Conservation (phyloP, 2,113 vertebrate genomes). For the Nothobranchius furzeri region DNA sequence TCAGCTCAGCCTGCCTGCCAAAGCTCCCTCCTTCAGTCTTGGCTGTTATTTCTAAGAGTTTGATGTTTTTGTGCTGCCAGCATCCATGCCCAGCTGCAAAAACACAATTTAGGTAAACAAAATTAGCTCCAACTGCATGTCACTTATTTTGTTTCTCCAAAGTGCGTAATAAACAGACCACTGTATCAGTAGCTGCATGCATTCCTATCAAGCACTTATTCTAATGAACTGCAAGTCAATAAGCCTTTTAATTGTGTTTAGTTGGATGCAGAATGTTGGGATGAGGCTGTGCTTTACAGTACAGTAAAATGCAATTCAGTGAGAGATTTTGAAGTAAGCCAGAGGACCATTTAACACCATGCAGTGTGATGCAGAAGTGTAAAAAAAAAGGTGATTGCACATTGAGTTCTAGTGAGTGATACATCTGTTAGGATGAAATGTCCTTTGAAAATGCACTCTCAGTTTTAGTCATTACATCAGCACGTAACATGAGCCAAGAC, state of each 20-base stretch:
- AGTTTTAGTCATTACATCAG: constrained; percentile 12
- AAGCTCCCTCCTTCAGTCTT: constrained; percentile 37
- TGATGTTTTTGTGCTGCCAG: constrained; percentile 38
- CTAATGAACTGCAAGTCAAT: constrained; percentile 50
- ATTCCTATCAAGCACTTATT: constrained; percentile 46
- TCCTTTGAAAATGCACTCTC: constrained; percentile 24
- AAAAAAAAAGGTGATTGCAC: constrained; percentile 2
- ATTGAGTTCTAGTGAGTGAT: not conserved
- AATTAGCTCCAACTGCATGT: constrained; percentile 20
- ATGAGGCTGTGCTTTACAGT: constrained; percentile 9
- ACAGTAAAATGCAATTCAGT: constrained; percentile 12
- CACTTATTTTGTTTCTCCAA: constrained; percentile 17
- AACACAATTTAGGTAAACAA: constrained; percentile 48
- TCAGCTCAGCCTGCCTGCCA: constrained; percentile 53
- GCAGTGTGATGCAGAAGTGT: not conserved
- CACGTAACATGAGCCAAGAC: not conserved
- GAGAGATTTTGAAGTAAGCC: constrained; percentile 12
- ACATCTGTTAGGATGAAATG: constrained; percentile 11
- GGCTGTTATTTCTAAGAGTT: constrained; percentile 47
- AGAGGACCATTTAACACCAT: constrained; percentile 1
- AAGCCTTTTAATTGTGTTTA: constrained; percentile 58
- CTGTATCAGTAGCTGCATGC: constrained; percentile 7
- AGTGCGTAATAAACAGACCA: constrained; percentile 5
- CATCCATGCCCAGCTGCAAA: constrained; percentile 17
- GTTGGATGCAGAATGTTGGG: constrained; percentile 19